Percentiles rank a stretch among this genome's conserved stretches.
phyloP scores from a whole-genome alignment of 2,888 invertebrate genomes.

The Cremastinae sp. region DNA sequence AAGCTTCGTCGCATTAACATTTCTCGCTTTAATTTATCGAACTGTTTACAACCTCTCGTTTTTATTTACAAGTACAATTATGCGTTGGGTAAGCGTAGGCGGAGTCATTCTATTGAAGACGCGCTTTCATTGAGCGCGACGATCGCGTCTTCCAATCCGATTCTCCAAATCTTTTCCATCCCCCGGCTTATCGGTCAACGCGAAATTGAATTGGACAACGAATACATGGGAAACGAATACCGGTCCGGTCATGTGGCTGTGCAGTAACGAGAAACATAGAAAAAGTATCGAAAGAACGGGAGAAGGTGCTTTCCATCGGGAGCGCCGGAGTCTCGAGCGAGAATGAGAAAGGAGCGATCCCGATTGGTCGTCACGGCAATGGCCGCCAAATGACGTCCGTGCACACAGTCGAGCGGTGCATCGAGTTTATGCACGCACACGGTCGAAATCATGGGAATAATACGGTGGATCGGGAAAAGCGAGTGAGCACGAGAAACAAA shows the following conservation, averaged over 20 bases:
- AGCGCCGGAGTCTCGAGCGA: slow-evolving; percentile 41
- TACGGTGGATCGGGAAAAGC: slow-evolving; percentile 67
- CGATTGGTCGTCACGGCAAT: slow-evolving; percentile 73
- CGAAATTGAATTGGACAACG: too few relatives aligned
- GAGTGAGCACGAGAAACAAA: slow-evolving; percentile 68
- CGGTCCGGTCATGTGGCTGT: not conserved
- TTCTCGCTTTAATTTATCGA: too few relatives aligned
- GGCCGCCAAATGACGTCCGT: slow-evolving; percentile 71
- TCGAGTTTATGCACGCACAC: slow-evolving; percentile 50
- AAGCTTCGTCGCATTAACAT: too few relatives aligned
- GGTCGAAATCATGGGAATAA: slow-evolving; percentile 69
- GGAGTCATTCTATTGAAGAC: too few relatives aligned
- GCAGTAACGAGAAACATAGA: slow-evolving; percentile 19
- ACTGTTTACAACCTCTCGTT: too few relatives aligned
- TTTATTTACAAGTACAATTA: too few relatives aligned
- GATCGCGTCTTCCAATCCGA: too few relatives aligned
- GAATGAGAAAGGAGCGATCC: slow-evolving; percentile 59
- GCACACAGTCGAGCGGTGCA: slow-evolving; percentile 58
- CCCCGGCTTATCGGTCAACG: too few relatives aligned
- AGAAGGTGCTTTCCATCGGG: slow-evolving; percentile 29
- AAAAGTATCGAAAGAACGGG: slow-evolving; percentile 14
- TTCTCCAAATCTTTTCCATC: too few relatives aligned
- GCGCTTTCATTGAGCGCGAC: too few relatives aligned
- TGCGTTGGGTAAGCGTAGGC: too few relatives aligned
- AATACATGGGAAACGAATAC: too few relatives aligned